phyloP scores from a whole-genome alignment of 2,888 invertebrate species.

The Drosophila infuscata region DNA sequence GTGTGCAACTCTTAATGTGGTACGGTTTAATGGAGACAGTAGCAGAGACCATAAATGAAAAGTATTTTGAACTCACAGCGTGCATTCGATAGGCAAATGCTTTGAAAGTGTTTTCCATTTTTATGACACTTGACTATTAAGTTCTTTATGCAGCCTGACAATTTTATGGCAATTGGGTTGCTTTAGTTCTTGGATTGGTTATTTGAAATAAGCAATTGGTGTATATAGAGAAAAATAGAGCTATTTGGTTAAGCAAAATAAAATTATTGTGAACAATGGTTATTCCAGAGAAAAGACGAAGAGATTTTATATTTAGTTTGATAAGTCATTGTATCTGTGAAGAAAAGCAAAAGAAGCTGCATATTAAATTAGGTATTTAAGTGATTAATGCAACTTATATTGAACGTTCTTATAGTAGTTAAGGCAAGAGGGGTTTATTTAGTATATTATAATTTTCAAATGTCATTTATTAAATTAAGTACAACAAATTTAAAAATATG shows the following conservation, averaged over 20 bases:
- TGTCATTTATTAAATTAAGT: neutral
- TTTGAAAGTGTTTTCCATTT: slow-evolving; percentile 14
- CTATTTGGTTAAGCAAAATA: neutral
- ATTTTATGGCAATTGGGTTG: slow-evolving; percentile 8
- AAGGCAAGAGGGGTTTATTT: neutral
- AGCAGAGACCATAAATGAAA: slow-evolving; percentile 8
- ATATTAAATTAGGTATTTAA: neutral
- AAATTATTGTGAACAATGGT: neutral
- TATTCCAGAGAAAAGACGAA: neutral
- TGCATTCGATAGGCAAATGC: slow-evolving; percentile 33
- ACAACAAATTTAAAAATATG: neutral
- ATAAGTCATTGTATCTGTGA: neutral
- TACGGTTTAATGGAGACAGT: slow-evolving; percentile 32
- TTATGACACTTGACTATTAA: slow-evolving; percentile 13
- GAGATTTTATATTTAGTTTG: neutral
- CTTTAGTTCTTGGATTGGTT: neutral
- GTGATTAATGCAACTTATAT: neutral
- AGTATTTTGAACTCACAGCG: slow-evolving; percentile 37
- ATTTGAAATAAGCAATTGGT: slow-evolving; percentile 18
- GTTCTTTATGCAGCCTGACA: neutral
- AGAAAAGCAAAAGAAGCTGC: neutral
- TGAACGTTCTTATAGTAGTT: neutral
- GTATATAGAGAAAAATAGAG: neutral
- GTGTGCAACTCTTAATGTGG: slow-evolving; percentile 22
- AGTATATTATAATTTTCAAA: neutral